Percentiles rank a stretch among this genome's conserved stretches.
These are phyloP conservation scores for Malachius bipustulatus DNA, from an alignment of 2,888 invertebrate genomes.

Conservation along the genomic window DNA sequence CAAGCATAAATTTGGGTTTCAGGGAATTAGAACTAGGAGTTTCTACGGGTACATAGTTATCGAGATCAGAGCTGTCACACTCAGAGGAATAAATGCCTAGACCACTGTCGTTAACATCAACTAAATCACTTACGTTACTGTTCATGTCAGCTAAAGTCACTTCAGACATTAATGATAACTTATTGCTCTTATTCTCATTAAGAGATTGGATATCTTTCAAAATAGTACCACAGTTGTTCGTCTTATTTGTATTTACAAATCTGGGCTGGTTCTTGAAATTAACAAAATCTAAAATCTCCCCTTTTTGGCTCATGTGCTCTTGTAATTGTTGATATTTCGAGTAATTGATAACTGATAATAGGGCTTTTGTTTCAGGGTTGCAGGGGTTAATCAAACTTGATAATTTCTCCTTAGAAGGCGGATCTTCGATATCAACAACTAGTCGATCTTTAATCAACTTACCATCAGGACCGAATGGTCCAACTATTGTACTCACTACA, in stretches of 20 bases:
- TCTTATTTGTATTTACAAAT: neutral
- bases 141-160: constrained; percentile 22
- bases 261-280: neutral
- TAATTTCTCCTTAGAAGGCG: constrained; percentile 22
- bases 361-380: constrained; percentile 22
- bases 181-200: constrained; percentile 23
- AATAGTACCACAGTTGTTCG: neutral
- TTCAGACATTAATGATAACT: constrained; percentile 26
- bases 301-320: neutral
- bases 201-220: constrained; percentile 21
- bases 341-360: constrained; percentile 23
- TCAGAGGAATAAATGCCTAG: too few species aligned
- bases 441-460: neutral
- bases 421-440: neutral
- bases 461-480: constrained; percentile 2
- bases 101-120: neutral
- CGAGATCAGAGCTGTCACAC: too few species aligned
- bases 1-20: too few species aligned
- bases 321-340: constrained; percentile 15
- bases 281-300: neutral
- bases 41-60: too few species aligned
- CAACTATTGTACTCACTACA: neutral
- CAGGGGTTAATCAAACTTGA: constrained; percentile 24
- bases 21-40: too few species aligned
- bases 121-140: constrained; percentile 19